Evolutionary conservation across 2,797 vertebrate species (phyloP).

Genomic region (Tadarida brasiliensis): DNA sequence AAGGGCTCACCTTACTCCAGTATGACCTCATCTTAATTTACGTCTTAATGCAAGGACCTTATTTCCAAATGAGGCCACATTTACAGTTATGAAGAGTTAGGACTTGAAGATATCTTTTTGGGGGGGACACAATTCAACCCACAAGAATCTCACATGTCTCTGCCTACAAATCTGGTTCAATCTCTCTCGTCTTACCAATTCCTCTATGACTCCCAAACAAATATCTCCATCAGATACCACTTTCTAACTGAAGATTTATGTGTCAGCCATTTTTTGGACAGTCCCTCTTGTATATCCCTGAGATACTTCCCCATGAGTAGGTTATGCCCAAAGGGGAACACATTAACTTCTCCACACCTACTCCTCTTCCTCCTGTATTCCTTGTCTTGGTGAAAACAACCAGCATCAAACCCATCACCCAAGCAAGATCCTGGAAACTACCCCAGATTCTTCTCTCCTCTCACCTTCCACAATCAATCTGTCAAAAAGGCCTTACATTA

Average conservation of each 20-base stretch:
- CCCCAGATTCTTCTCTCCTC: neutral
- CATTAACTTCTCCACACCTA: neutral
- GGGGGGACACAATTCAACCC: neutral
- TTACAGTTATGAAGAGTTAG: neutral
- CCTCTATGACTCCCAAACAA: neutral
- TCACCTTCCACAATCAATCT: neutral
- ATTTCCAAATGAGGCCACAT: neutral
- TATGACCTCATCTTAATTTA: neutral
- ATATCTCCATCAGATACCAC: neutral
- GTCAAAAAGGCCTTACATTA: neutral
- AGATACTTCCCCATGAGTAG: neutral
- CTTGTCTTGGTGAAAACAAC: neutral
- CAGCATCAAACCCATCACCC: neutral
- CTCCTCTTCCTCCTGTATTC: neutral
- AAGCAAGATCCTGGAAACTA: neutral
- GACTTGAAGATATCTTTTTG: neutral
- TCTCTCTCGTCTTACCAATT: neutral
- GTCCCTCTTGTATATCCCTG: neutral
- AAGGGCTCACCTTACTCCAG: neutral
- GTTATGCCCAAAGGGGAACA: neutral
- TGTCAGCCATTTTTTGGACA: neutral
- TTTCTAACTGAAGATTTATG: neutral
- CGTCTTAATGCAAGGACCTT: neutral
- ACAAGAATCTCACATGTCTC: neutral
- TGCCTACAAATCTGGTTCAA: neutral